phyloP scores from a whole-genome alignment of 2,888 invertebrate species.

The Agapostemon virescens region DNA sequence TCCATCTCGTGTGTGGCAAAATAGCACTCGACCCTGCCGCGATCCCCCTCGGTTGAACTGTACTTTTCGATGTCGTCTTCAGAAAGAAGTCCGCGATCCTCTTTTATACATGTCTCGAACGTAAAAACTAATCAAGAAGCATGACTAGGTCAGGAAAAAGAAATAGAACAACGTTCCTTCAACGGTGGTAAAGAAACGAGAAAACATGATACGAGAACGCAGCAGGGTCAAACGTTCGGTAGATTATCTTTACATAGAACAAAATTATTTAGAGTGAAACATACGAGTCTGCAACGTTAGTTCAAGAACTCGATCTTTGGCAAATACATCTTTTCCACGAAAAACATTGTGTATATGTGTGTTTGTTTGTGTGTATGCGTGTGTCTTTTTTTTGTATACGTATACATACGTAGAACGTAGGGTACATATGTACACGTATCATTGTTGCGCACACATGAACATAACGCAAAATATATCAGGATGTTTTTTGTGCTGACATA shows the following conservation, averaged over 20 bases:
- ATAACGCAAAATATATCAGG: constrained; percentile 61
- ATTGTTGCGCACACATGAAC: constrained; percentile 57
- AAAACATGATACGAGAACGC: background rate
- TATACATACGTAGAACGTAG: background rate
- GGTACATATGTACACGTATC: constrained; percentile 16
- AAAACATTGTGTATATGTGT: constrained; percentile 25
- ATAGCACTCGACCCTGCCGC: constrained; percentile 32
- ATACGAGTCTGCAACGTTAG: constrained; percentile 41
- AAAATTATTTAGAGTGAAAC: constrained; percentile 49
- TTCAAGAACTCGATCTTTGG: constrained; percentile 61
- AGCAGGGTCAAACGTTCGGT: constrained; percentile 39
- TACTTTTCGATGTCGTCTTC: background rate
- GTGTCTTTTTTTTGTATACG: background rate
- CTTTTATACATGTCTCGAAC: background rate
- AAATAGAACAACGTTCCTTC: background rate
- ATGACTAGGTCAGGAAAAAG: background rate
- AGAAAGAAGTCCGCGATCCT: background rate
- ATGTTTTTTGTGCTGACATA: constrained; percentile 74
- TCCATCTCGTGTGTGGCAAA: constrained; percentile 54
- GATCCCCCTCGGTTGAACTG: background rate
- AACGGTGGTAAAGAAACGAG: background rate
- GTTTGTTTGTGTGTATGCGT: background rate
- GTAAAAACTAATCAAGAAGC: background rate
- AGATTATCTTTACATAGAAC: constrained; percentile 51
- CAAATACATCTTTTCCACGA: constrained; percentile 52